phyloP scores from a whole-genome alignment of 2,888 invertebrate species.

The Linnaemya tessellans region DNA sequence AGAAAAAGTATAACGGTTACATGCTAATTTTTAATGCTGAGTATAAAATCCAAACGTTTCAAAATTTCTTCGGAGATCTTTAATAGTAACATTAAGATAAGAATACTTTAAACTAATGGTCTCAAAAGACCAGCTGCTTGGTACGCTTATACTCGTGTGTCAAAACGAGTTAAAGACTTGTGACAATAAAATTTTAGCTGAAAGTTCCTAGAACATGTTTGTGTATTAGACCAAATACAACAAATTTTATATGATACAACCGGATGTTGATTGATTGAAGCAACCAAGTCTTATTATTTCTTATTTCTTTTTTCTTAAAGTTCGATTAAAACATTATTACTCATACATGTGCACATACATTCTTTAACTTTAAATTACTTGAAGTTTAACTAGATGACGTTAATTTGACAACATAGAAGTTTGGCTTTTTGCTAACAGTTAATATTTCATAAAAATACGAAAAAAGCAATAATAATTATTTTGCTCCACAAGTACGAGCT shows the following conservation, averaged over 20 bases:
- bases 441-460: too few species aligned
- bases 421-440: not conserved
- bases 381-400: slow-evolving; percentile 24
- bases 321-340: slow-evolving; percentile 4
- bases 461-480: too few species aligned
- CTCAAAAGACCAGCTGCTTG: too few species aligned
- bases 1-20: too few species aligned
- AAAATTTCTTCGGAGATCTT: too few species aligned
- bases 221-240: not conserved
- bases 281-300: not conserved
- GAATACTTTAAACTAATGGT: too few species aligned
- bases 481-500: not conserved
- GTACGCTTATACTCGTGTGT: too few species aligned
- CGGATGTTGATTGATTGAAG: slow-evolving; percentile 16
- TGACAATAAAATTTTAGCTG: not conserved
- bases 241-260: not conserved
- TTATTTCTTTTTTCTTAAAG: not conserved
- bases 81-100: too few species aligned
- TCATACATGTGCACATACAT: too few species aligned
- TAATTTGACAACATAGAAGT: slow-evolving; percentile 52
- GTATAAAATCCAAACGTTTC: too few species aligned
- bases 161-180: not conserved
- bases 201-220: not conserved
- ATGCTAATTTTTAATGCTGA: too few species aligned
- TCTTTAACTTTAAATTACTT: slow-evolving; percentile 29